Conservation (phyloP, 2,888 invertebrate genomes). For the Hypselothyrea guttata region DNA sequence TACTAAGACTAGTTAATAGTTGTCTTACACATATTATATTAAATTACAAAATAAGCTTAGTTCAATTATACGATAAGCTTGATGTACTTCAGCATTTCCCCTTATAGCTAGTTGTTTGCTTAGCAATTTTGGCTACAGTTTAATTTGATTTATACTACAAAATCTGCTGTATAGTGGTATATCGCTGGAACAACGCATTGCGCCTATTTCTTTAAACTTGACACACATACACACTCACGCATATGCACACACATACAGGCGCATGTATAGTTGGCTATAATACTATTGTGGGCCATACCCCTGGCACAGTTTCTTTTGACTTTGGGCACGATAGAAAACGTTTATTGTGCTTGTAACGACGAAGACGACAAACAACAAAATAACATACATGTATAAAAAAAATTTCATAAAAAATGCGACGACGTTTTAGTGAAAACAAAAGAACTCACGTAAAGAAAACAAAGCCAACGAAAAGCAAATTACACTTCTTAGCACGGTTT, state of each 20-base stretch:
- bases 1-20: too few relatives aligned
- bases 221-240: conserved; percentile 27
- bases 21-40: too few relatives aligned
- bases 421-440: conserved; percentile 66
- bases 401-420: conserved; percentile 60
- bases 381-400: conserved; percentile 14
- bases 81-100: too few relatives aligned
- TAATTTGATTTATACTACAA: conserved; percentile 24
- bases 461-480: conserved; percentile 63
- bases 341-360: conserved; percentile 67
- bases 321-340: conserved; percentile 78
- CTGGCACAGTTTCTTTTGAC: conserved; percentile 77
- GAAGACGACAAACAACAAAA: conserved; percentile 53
- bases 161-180: conserved; percentile 3
- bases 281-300: conserved; percentile 66
- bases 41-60: too few relatives aligned
- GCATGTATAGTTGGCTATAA: conserved; percentile 19
- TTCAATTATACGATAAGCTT: background rate
- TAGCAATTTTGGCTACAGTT: conserved; percentile 2
- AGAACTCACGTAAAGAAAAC: conserved; percentile 49
- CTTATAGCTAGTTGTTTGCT: too few relatives aligned
- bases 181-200: conserved; percentile 29
- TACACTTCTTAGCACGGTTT: conserved; percentile 28
- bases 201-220: conserved; percentile 44
- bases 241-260: conserved; percentile 10